Base-by-base conservation (phyloP, 2,797 vertebrate genomes). In the Enteromius thamalakanensis region DNA sequence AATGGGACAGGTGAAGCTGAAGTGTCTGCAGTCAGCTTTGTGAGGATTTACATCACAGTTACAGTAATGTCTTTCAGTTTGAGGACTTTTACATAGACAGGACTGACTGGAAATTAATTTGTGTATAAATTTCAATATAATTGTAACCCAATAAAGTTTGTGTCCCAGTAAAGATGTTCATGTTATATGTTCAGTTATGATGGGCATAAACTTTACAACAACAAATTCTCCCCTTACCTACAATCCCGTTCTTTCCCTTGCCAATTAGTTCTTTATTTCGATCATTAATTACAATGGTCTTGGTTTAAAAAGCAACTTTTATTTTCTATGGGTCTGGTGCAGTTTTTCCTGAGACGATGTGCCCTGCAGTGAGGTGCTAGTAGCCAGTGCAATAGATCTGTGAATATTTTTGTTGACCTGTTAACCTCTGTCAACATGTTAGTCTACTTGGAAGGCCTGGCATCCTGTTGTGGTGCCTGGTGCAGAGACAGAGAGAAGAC, bases 351-450 rank as follows among this genome's bases (percentile, higher is more conserved):
- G 6, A 34, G 40, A 34, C 40, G 11, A 29, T 51, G 70, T 80
- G 17, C 51, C 19, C 74, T 19, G 53, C 29, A 71, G 21, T 81
- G 40, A 79, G 37, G 45, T 55, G 55, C 10, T 65, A 77, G 51
- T 34, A 85, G 77, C 37, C 72, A 53, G 69, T 84, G 82, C 82
- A 86, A 21, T 8, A 67, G 62, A 68, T 85, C 68, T 82, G 82
- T 26, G 86, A 76, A 83, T 81, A 75, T 80, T 62, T 83, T 4
- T 49, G 49, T 84, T 42, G 69, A 85, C 81, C 82, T 81, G 32
- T 85, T 80, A 88, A 86, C 84, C 87, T 84, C 78, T 81, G 79
- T 82, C 80, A 87, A 67, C 84, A 87, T 64, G 88, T 87, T 90
- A 84, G 65, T 82, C 51, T 70, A 32, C 71, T 84, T 81, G 85